phyloP scores from a whole-genome alignment of 2,888 invertebrate genomes.

The Ormyrus rosae region DNA sequence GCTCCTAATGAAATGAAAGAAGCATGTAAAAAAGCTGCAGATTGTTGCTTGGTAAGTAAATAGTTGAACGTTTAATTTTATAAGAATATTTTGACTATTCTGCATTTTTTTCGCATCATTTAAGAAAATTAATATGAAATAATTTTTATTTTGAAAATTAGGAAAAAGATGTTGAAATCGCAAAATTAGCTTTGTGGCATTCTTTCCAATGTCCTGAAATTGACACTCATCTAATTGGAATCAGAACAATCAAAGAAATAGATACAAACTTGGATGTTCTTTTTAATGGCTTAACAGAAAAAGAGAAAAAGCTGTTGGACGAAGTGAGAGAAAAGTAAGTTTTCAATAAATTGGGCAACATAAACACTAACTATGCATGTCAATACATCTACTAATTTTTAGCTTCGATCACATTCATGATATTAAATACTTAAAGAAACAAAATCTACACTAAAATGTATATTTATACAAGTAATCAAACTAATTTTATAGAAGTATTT shows the following conservation, averaged over 20 bases:
- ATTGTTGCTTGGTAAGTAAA: constrained; percentile 81
- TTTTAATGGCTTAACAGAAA: constrained; percentile 80
- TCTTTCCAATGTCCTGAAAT: constrained; percentile 80
- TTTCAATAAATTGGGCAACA: neutral
- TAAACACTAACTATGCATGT: constrained; percentile 20
- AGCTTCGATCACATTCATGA: constrained; percentile 20
- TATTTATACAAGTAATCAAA: neutral
- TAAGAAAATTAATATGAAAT: neutral
- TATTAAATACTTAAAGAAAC: neutral
- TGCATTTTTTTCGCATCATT: too few relatives aligned
- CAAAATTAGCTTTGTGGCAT: constrained; percentile 84
- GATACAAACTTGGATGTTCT: constrained; percentile 81
- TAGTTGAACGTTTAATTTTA: neutral
- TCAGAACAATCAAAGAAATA: constrained; percentile 82
- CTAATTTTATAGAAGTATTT: constrained; percentile 17
- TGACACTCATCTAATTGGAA: constrained; percentile 86
- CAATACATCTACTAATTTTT: constrained; percentile 17
- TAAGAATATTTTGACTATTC: too few relatives aligned
- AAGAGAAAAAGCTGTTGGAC: constrained; percentile 81
- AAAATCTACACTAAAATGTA: neutral
- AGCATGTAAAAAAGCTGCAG: constrained; percentile 80
- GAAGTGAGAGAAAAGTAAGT: constrained; percentile 82
- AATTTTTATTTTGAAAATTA: constrained; percentile 62
- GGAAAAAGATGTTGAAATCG: constrained; percentile 82
- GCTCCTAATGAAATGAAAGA: constrained; percentile 81